Conservation (phyloP, 92 coral and sea anemone genomes). For the Palythoa heliodiscus region DNA sequence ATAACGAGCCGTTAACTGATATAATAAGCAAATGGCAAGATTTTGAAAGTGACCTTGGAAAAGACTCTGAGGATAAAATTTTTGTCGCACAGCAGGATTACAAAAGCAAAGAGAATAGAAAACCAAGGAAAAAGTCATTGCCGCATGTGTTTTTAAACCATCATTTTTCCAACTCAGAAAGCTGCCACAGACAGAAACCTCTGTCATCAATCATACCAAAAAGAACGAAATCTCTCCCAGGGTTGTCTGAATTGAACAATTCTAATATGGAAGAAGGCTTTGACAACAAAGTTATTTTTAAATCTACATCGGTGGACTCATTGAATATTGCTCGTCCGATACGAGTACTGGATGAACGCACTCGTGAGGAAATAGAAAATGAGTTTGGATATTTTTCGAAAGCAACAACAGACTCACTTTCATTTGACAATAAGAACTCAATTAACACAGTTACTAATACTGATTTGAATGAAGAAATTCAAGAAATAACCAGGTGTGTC, state of each 20-base stretch:
- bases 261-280: not conserved
- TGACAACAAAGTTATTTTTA: slow-evolving; percentile 14
- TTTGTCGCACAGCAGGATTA: not conserved
- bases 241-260: not conserved
- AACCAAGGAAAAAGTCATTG: not conserved
- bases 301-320: not conserved
- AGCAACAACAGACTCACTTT: slow-evolving; percentile 9
- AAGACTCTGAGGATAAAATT: not conserved
- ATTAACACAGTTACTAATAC: not conserved
- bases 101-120: not conserved
- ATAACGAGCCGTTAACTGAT: not conserved
- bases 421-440: slow-evolving; percentile 12
- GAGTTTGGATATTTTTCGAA: not conserved
- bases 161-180: not conserved
- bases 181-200: not conserved
- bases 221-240: slow-evolving; percentile 18
- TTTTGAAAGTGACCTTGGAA: slow-evolving; percentile 27
- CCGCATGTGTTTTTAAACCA: not conserved
- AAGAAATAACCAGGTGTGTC: slow-evolving; percentile 36
- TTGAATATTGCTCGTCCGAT: slow-evolving; percentile 20
- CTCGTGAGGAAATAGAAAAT: not conserved
- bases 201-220: not conserved
- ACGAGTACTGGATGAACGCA: not conserved
- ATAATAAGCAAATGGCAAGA: slow-evolving; percentile 15
- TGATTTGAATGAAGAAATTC: slow-evolving; percentile 26